Evolutionary conservation across 2,797 vertebrate species (phyloP).

Genomic region (Phataginus tetradactyla): DNA sequence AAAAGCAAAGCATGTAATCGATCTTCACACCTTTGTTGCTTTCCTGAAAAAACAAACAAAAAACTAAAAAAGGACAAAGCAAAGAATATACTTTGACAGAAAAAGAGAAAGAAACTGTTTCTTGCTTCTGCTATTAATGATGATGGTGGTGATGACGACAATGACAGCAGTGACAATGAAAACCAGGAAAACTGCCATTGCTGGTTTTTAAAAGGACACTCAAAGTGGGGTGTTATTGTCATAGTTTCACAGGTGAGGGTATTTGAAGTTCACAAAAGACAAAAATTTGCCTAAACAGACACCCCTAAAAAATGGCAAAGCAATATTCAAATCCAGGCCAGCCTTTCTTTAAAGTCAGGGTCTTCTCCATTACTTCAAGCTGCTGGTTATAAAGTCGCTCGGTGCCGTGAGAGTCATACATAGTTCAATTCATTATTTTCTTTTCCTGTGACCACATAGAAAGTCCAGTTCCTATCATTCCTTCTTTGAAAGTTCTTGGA

Average conservation of each 20-base stretch:
- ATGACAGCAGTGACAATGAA: not conserved
- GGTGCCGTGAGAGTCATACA: not conserved
- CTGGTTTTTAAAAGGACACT: not conserved
- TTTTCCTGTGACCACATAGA: not conserved
- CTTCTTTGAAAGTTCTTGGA: conserved; percentile 4
- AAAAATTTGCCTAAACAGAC: not conserved
- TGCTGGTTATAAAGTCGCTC: not conserved
- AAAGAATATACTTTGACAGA: conserved; percentile 39
- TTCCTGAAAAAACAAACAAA: conserved; percentile 56
- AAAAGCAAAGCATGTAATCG: conserved; percentile 80
- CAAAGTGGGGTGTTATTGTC: not conserved
- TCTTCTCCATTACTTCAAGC: not conserved
- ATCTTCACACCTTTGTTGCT: conserved; percentile 79
- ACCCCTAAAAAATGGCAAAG: not conserved
- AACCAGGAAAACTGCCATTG: not conserved
- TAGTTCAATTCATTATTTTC: not conserved
- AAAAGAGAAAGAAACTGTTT: conserved; percentile 43
- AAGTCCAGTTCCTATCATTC: not conserved
- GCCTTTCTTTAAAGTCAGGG: not conserved
- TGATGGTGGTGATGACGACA: not conserved
- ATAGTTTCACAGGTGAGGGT: not conserved
- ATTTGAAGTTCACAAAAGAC: not conserved
- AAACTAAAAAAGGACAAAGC: conserved; percentile 34
- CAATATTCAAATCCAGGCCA: not conserved
- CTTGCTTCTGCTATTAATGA: conserved; percentile 45